Conservation (phyloP, 2,888 invertebrate species). For the Caenorhabditis sulstoni region DNA sequence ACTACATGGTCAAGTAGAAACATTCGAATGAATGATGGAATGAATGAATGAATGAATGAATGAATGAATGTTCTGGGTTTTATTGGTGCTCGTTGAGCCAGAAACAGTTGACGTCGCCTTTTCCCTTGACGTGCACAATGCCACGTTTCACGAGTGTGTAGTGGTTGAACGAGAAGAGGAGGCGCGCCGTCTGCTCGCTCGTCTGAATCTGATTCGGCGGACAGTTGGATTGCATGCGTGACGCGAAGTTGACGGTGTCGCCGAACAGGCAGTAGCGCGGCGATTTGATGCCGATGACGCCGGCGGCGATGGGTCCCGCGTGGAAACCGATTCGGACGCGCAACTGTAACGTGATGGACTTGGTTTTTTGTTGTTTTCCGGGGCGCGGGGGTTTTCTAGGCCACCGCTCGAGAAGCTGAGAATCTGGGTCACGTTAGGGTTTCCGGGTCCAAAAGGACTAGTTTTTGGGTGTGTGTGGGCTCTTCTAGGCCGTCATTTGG, state of each 20-base stretch:
- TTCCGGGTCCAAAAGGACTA: no score
- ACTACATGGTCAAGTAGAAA: conserved; percentile 60
- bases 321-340: conserved; percentile 77
- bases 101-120: conserved; percentile 79
- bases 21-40: no score
- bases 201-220: conserved; percentile 79
- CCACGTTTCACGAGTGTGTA: conserved; percentile 76
- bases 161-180: conserved; percentile 41
- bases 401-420: no score
- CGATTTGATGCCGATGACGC: conserved; percentile 76
- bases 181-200: conserved; percentile 51
- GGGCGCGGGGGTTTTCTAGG: no score
- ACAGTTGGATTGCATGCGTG: conserved; percentile 79
- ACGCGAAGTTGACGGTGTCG: conserved; percentile 80
- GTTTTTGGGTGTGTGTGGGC: no score
- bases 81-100: conserved; percentile 79
- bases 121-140: conserved; percentile 79
- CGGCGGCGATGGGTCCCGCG: conserved; percentile 77
- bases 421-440: no score
- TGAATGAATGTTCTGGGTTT: no score
- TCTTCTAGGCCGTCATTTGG: no score
- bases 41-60: no score
- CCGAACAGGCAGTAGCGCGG: conserved; percentile 79
- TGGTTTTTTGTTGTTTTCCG: no score
- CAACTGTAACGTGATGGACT: conserved; percentile 60